Conservation (phyloP, 2,113 vertebrate species). For the Zapus hudsonius region DNA sequence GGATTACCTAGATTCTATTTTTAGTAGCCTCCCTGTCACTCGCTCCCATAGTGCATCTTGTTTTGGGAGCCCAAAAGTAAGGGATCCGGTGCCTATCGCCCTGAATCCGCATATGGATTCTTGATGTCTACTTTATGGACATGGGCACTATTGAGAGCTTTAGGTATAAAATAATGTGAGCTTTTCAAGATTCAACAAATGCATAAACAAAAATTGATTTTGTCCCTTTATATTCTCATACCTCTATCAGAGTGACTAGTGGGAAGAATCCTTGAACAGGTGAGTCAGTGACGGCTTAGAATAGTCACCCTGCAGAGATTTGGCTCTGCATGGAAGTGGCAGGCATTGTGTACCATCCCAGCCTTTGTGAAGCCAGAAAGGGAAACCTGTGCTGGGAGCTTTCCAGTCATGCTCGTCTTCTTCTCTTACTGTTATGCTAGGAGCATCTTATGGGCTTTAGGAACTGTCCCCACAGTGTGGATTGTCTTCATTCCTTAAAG, state of each 20-base stretch:
- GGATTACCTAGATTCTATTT: too few species aligned
- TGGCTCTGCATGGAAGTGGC: too few species aligned
- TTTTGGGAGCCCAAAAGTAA: too few species aligned
- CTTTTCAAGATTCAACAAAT: neutral
- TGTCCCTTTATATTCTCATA: neutral
- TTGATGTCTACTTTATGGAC: neutral
- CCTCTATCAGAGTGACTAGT: neutral
- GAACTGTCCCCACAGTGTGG: neutral
- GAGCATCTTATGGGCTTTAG: neutral
- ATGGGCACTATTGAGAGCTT: neutral
- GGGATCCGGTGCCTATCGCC: too few species aligned
- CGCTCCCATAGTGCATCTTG: too few species aligned
- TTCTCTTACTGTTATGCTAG: fast-evolving
- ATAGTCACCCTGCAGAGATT: too few species aligned
- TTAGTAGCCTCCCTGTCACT: too few species aligned
- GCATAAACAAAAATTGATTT: neutral
- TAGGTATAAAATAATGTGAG: neutral
- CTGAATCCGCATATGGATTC: too few species aligned
- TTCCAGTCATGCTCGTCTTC: neutral
- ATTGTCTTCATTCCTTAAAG: neutral
- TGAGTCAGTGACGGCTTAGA: neutral
- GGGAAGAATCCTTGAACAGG: neutral
- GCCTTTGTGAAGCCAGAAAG: fast-evolving
- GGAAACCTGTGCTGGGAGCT: too few species aligned
- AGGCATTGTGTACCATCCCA: too few species aligned